Conservation (phyloP, 2,113 vertebrate genomes). For the Sakesphorus luctuosus region DNA sequence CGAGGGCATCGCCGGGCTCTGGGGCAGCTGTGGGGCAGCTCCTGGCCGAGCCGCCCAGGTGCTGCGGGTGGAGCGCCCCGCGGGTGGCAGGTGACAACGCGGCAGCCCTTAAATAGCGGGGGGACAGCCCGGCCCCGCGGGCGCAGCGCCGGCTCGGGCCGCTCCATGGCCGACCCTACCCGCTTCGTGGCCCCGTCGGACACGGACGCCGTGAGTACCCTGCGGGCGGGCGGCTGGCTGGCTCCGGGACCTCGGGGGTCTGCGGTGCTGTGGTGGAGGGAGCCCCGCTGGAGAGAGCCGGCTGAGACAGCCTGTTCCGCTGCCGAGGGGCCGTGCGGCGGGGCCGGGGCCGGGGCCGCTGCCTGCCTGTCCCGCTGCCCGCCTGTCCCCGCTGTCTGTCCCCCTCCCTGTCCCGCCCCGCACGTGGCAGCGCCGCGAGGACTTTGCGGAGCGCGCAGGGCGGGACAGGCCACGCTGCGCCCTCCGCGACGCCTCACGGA, state of each 20-base stretch:
- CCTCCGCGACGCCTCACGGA: background rate
- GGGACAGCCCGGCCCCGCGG: no score
- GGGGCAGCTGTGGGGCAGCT: no score
- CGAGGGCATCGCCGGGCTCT: background rate
- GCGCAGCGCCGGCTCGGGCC: no score
- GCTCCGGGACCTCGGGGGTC: background rate
- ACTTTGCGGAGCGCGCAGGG: background rate
- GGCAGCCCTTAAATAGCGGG: no score
- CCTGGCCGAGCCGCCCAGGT: background rate
- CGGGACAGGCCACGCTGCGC: accelerated
- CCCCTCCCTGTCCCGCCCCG: background rate
- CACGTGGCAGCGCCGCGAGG: background rate
- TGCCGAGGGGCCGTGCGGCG: no score
- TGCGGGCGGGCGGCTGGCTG: background rate
- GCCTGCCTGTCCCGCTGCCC: no score
- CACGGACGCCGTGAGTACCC: slow-evolving; percentile 7
- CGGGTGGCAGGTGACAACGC: background rate
- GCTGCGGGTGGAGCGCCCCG: background rate
- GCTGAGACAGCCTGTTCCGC: no score
- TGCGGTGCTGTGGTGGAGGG: accelerated
- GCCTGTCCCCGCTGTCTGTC: no score
- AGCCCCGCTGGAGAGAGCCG: no score
- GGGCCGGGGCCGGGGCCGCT: no score
- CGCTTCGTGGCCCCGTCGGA: background rate
- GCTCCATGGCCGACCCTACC: no score